Evolutionary conservation across 2,113 vertebrate genomes (phyloP).

Genomic region (Polyodon spathula): DNA sequence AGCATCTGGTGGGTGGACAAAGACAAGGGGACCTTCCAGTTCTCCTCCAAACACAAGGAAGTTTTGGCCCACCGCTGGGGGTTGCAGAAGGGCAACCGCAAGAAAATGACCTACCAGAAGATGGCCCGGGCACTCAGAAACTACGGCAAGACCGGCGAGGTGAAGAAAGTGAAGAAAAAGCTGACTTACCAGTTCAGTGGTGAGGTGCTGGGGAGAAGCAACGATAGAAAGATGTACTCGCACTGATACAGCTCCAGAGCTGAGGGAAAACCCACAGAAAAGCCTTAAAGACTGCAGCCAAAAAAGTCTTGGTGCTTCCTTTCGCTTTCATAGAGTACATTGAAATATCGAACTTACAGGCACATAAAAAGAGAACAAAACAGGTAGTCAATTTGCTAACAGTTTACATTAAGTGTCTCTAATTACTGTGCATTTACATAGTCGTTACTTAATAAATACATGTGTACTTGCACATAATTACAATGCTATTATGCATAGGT

Average conservation of each 20-base stretch:
- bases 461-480: too few relatives aligned
- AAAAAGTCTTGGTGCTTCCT: too few relatives aligned
- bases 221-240: conserved; percentile 72
- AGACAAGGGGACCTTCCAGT: conserved; percentile 73
- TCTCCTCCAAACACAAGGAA: conserved; percentile 77
- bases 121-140: conserved; percentile 72
- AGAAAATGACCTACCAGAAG: conserved; percentile 78
- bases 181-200: conserved; percentile 74
- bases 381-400: too few relatives aligned
- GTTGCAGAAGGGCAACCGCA: conserved; percentile 71
- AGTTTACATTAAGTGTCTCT: too few relatives aligned
- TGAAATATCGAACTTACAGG: too few relatives aligned
- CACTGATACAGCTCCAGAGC: conserved; percentile 45
- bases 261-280: neutral
- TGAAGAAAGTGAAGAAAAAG: conserved; percentile 73
- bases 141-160: conserved; percentile 71
- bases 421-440: too few relatives aligned
- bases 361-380: too few relatives aligned
- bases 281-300: too few relatives aligned
- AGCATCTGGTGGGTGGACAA: conserved; percentile 80
- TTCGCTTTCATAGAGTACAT: too few relatives aligned
- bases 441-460: too few relatives aligned
- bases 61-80: conserved; percentile 68
- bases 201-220: conserved; percentile 68
- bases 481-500: too few relatives aligned